phyloP scores from a whole-genome alignment of 2,797 vertebrate genomes.

The Peromyscus melanophrys region DNA sequence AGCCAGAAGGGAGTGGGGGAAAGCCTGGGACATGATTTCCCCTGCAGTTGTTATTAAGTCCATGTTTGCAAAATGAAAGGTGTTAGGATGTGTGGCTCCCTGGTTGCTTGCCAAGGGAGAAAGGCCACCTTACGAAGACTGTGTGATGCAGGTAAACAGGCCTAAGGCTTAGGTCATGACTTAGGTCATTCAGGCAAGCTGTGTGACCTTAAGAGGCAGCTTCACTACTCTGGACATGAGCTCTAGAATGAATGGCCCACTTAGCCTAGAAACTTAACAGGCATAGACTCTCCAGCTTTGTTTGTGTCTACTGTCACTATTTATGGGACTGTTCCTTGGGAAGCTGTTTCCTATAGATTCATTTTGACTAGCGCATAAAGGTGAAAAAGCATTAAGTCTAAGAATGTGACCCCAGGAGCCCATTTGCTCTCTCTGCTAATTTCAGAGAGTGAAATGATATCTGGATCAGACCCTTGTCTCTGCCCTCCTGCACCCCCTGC shows the following conservation, averaged over 20 bases:
- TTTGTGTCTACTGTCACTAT: background rate
- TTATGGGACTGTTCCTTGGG: background rate
- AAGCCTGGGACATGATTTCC: conserved; percentile 6
- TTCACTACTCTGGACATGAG: background rate
- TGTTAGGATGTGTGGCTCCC: background rate
- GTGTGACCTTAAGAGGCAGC: background rate
- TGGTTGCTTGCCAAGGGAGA: background rate
- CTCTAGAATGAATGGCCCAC: background rate
- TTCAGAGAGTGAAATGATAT: background rate
- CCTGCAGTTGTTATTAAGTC: conserved; percentile 46
- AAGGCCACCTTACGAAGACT: background rate
- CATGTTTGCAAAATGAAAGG: conserved; percentile 11
- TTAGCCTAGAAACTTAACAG: background rate
- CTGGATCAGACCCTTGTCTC: background rate
- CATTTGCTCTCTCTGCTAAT: background rate
- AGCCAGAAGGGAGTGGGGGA: conserved; percentile 13
- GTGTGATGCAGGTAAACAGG: background rate
- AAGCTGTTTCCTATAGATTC: background rate
- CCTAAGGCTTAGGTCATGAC: background rate
- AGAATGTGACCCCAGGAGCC: background rate
- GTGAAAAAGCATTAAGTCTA: background rate
- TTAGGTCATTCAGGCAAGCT: background rate
- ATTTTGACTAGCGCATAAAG: background rate
- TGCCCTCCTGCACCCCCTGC: background rate
- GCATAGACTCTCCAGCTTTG: background rate